phyloP scores from a whole-genome alignment of 2,797 vertebrate species.

The Periophthalmus magnuspinnatus region DNA sequence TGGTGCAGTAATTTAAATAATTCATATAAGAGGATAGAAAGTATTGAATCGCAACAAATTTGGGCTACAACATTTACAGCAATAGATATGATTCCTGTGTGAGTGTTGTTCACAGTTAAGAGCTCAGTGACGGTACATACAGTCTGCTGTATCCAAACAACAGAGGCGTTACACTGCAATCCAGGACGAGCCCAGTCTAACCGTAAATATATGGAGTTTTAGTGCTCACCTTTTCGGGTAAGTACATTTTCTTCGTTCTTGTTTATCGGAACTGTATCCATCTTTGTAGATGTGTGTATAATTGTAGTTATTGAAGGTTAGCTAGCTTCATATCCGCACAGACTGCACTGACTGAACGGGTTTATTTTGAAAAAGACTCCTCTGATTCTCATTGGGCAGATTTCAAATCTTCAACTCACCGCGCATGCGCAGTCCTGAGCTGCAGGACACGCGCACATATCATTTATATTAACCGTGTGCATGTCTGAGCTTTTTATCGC shows the following conservation, averaged over 20 bases:
- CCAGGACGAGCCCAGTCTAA: background rate
- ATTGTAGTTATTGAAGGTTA: background rate
- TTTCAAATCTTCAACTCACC: conserved; percentile 25
- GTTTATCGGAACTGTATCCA: background rate
- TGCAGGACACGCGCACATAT: no score
- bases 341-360: background rate
- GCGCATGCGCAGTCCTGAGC: conserved; percentile 18
- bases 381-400: conserved; percentile 55
- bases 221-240: conserved; percentile 58
- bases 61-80: no score
- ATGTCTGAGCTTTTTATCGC: no score
- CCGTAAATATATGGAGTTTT: background rate
- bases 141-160: background rate
- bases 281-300: no score
- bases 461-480: no score
- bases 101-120: background rate
- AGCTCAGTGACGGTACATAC: no score
- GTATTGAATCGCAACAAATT: no score
- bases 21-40: no score
- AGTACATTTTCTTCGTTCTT: conserved; percentile 44
- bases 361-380: conserved; percentile 52
- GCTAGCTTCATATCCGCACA: conserved; percentile 9
- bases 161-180: background rate
- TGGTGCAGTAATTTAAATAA: no score
- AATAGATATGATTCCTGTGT: no score